These are phyloP conservation scores for Megalurothrips usitatus DNA, from an alignment of 2,888 invertebrate species.

Conservation along the genomic window DNA sequence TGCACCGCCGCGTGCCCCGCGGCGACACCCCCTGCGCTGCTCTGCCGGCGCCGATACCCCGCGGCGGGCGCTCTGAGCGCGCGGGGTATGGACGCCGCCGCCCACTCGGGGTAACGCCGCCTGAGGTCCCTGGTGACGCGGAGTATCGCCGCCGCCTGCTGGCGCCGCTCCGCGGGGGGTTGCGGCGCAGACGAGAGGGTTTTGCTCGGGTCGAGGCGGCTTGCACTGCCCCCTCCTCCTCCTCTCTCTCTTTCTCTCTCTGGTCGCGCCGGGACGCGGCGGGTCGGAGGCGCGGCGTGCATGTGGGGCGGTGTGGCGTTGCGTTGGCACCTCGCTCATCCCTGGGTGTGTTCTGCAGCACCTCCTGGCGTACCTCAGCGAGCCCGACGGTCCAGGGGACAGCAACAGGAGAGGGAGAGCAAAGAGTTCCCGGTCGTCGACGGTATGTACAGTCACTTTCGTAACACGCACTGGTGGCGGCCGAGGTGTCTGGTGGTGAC, in stretches of 20 bases:
- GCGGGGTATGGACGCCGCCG: neutral
- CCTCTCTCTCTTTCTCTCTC: no score
- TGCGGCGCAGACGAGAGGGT: neutral
- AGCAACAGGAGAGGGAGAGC: conserved; percentile 33
- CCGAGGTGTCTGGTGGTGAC: no score
- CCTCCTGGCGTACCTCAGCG: conserved; percentile 35
- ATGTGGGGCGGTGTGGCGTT: neutral
- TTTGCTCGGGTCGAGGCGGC: neutral
- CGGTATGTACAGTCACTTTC: neutral
- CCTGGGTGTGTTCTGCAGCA: conserved; percentile 37
- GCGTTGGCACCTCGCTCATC: neutral
- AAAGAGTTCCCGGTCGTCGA: conserved; percentile 26
- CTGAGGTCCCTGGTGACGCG: neutral
- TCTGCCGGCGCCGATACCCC: neutral
- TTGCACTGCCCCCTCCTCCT: no score
- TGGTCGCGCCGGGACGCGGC: neutral
- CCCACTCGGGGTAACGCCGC: neutral
- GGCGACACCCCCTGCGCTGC: neutral
- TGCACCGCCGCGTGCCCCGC: neutral
- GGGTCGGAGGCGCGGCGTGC: neutral
- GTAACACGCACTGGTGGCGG: no score
- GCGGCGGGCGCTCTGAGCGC: neutral
- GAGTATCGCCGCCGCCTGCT: neutral
- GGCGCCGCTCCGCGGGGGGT: neutral
- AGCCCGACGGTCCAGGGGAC: conserved; percentile 37